Percentiles rank a stretch among this genome's conserved stretches.
Evolutionary conservation across 1,140 invertebrate species (phyloP).

Genomic region (Drosophila setifemur): DNA sequence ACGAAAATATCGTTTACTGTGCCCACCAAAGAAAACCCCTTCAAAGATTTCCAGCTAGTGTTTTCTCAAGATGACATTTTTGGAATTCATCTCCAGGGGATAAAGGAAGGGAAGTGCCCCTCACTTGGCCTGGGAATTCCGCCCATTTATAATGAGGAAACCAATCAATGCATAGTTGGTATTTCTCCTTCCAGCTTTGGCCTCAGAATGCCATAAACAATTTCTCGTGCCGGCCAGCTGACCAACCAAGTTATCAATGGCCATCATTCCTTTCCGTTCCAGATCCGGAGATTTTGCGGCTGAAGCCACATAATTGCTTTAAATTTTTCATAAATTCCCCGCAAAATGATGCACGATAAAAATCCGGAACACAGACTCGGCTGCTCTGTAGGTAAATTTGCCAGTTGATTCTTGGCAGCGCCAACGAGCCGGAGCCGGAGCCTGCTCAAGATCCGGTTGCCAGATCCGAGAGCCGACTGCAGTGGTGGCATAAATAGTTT

Average conservation of each 20-base stretch:
- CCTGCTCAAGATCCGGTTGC: constrained; percentile 30
- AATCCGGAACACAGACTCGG: constrained; percentile 10
- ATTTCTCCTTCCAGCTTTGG: background rate
- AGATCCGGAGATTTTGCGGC: constrained; percentile 20
- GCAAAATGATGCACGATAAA: constrained; percentile 55
- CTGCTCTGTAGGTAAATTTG: constrained; percentile 50
- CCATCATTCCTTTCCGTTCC: background rate
- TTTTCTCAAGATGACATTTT: too few relatives aligned
- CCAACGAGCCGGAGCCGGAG: constrained; percentile 37
- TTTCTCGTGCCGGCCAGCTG: constrained; percentile 14
- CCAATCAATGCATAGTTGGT: constrained; percentile 7
- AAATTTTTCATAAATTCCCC: constrained; percentile 70
- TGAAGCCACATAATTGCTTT: constrained; percentile 65
- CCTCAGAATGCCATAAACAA: constrained; percentile 7
- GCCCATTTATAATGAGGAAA: background rate
- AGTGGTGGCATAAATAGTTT: constrained; percentile 62
- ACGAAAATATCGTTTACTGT: too few relatives aligned
- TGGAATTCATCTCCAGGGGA: too few relatives aligned
- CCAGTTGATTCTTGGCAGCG: constrained; percentile 19
- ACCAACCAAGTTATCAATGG: constrained; percentile 23
- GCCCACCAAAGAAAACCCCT: too few relatives aligned
- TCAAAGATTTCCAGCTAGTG: too few relatives aligned
- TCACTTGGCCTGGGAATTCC: too few relatives aligned
- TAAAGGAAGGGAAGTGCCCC: too few relatives aligned
- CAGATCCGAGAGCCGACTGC: constrained; percentile 5